Evolutionary conservation across 2,888 invertebrate species (phyloP), one percentile per base, ranked within the genome.

Genomic region (Oeneis ivallda): DNA sequence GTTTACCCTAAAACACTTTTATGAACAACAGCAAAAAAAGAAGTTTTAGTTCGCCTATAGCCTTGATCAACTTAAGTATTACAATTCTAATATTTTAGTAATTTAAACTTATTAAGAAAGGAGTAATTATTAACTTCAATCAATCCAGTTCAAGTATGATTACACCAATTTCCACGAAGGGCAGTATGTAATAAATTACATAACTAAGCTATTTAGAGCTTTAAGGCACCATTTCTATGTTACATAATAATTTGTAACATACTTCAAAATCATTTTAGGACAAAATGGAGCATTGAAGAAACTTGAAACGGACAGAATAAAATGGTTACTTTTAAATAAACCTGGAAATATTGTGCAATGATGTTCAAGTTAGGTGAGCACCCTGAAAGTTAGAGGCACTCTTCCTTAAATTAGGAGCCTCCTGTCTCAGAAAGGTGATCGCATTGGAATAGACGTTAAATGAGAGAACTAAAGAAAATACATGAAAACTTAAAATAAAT

Each of bases 171-270:
- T 13, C 13, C 3, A 41, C 13, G 41, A 41, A 47, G 49, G 26
- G 49, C 11, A 50, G 11, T 11, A 13, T 19, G 11, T 49, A 50
- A 13, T 26, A 50, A 11, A 50, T 50, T 50, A 50, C 26, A 50
- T 50, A 50, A 50, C 49, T 17, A 17, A 6, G 26, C 49, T 26
- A 50, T 17, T 37, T 47, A 26, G 26, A 50, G 26, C 19, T 50
- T 50, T 26, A 26, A 26, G 10, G 49, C 13, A 50, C 49, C 26
- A 5, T 26, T 11, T 26, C 49, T 50, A 26, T 34, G 15, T 66
- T 66, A 62, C 17, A 37, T 66, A 66, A 66, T 39, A 43, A 26
- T 10, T 17, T 10, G 45, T 57, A 37, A 32, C 62, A 62, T 4
- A 59, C 58, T 57, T 64, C 39, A 50, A 49, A 50, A 59, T 53